Evolutionary conservation across 2,797 vertebrate genomes (phyloP), one percentile per base, ranked within the genome.

Genomic region (Anisognathus igniventris): DNA sequence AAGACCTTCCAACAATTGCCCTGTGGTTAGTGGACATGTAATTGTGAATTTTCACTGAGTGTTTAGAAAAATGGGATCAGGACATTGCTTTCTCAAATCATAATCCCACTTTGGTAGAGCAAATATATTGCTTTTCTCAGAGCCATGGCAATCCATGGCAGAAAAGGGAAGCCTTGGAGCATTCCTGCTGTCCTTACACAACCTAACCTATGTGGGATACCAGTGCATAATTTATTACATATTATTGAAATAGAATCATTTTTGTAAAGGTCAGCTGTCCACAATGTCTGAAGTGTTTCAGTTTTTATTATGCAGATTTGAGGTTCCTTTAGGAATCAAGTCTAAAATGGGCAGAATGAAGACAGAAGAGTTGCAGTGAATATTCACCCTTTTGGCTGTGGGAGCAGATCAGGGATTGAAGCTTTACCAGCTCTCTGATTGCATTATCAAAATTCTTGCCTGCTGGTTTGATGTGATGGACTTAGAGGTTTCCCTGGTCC

Each of bases 11-110:
- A 65, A 10, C 19, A 14, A 19, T 35, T 66, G 17, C 7, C 12
- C 21, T 1, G 0, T 4, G 1, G 20, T 76, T 23, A 51, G 19
- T 30, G 64, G 40, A 42, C 0, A 0, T n/a, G 4, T 31, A 48
- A 64, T 44, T 71, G 33, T 93, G 21, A 61, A 50, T 68, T 70
- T 37, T 16, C 13, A 40, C 16, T 1, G 3, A 53, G 30, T 79
- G 10, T 68, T 57, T 23, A 24, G 35, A 61, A 35, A 10, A 75
- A 57, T 3, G 37, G 27, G 23, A 27, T 56, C 20, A 27, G 39
- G 50, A n/a, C 42, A 40, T 65, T 21, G n/a, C 27, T 37, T 54
- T 75, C 40, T 89, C 14, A 44, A 58, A 14, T 30, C 27, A 2
- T 10, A 60, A 33, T 40, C 31, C 51, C 42, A 9, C 48, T 53